Evolutionary conservation across 1,140 invertebrate species (phyloP).

Genomic region (Drosophila takahashii): DNA sequence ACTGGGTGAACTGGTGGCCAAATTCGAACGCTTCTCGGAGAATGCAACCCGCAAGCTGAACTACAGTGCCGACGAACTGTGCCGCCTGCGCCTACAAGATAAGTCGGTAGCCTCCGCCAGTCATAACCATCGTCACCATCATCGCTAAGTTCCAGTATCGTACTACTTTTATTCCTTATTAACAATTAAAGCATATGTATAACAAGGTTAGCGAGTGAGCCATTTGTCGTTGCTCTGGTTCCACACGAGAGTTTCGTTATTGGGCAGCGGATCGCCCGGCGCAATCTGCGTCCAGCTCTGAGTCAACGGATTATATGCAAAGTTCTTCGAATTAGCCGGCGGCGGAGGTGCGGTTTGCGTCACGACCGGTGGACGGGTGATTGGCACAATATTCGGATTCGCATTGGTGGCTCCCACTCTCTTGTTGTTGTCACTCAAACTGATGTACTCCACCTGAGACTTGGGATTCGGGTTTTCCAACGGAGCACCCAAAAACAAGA

Average conservation of each 20-base stretch:
- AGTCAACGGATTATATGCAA: slow-evolving; percentile 61
- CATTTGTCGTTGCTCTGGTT: slow-evolving; percentile 81
- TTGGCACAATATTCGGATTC: slow-evolving; percentile 57
- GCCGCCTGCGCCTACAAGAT: slow-evolving; percentile 55
- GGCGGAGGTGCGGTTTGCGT: slow-evolving; percentile 64
- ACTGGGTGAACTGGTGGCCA: slow-evolving; percentile 50
- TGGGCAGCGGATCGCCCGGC: slow-evolving; percentile 51
- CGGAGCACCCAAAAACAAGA: slow-evolving; percentile 9
- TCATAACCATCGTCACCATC: slow-evolving; percentile 44
- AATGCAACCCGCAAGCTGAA: slow-evolving; percentile 70
- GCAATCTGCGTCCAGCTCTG: slow-evolving; percentile 64
- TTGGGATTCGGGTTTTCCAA: slow-evolving; percentile 63
- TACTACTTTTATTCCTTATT: slow-evolving; percentile 18
- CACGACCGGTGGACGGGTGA: slow-evolving; percentile 60
- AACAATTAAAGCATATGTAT: slow-evolving; percentile 7
- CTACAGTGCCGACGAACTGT: slow-evolving; percentile 76
- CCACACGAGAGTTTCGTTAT: slow-evolving; percentile 64
- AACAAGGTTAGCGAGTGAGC: slow-evolving; percentile 42
- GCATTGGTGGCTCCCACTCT: slow-evolving; percentile 9
- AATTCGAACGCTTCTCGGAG: slow-evolving; percentile 74
- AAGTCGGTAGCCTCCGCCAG: slow-evolving; percentile 47
- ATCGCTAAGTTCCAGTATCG: slow-evolving; percentile 26
- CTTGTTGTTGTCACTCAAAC: slow-evolving; percentile 1
- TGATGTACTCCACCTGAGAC: slow-evolving; percentile 77
- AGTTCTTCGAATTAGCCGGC: slow-evolving; percentile 61